Percentiles rank a stretch among this genome's conserved stretches.
Evolutionary conservation across 2,797 vertebrate species (phyloP).

Genomic region (Taeniopygia guttata): DNA sequence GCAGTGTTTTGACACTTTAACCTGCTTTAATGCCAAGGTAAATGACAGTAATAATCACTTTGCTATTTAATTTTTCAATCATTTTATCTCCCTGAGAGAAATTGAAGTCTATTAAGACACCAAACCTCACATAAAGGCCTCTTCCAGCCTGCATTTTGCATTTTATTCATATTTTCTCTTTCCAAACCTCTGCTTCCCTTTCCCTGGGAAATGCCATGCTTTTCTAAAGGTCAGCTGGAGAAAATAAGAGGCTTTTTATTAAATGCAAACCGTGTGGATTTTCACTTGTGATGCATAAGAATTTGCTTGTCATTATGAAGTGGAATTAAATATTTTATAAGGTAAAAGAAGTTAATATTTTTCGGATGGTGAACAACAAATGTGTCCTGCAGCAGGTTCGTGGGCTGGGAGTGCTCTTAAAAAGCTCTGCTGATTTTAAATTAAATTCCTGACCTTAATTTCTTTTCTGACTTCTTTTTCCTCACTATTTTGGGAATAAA

Average conservation of each 20-base stretch:
- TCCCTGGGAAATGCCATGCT: slow-evolving; percentile 18
- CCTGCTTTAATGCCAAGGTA: neutral
- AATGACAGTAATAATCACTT: neutral
- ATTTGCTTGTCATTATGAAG: neutral
- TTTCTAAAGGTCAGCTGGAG: slow-evolving; percentile 38
- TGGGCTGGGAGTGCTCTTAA: neutral
- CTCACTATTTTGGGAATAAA: neutral
- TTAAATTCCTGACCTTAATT: neutral
- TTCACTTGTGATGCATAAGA: neutral
- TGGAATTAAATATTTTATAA: neutral
- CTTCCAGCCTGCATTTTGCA: neutral
- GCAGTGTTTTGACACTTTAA: neutral
- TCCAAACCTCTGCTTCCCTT: slow-evolving; percentile 17
- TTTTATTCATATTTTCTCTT: slow-evolving; percentile 38
- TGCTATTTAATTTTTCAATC: neutral
- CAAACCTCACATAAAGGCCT: neutral
- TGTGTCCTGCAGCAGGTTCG: neutral
- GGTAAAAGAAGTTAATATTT: neutral
- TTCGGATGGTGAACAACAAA: neutral
- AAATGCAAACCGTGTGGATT: slow-evolving; percentile 44
- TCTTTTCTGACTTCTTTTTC: neutral
- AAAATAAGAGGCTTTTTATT: slow-evolving; percentile 24
- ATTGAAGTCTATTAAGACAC: neutral
- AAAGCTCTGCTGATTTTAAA: neutral
- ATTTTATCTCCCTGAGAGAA: neutral